These are phyloP conservation scores for Antennarius maculatus DNA, from an alignment of 2,797 vertebrate species.

Conservation along the genomic window DNA sequence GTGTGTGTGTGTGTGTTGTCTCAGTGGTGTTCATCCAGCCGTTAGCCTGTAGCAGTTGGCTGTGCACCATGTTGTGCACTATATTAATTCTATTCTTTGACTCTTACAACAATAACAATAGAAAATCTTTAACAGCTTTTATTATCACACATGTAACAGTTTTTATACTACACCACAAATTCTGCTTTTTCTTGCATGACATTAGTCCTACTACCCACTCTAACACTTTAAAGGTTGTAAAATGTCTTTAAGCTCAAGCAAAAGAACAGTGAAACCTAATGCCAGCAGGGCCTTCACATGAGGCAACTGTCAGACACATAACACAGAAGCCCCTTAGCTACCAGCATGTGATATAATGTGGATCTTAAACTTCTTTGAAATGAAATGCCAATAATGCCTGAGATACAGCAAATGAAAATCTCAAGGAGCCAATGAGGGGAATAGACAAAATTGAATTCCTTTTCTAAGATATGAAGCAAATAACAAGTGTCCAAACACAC, in stretches of 20 bases:
- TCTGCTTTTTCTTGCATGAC: background rate
- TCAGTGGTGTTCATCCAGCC: slow-evolving; percentile 57
- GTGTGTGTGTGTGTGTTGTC: too few species aligned
- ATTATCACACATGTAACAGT: background rate
- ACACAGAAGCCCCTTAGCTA: slow-evolving; percentile 1
- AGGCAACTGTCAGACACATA: slow-evolving; percentile 26
- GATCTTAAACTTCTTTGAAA: too few species aligned
- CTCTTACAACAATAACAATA: background rate
- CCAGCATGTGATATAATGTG: too few species aligned
- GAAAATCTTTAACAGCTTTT: background rate
- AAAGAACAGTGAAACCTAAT: slow-evolving; percentile 42
- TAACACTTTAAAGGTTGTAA: slow-evolving; percentile 12
- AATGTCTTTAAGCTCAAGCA: slow-evolving; percentile 12
- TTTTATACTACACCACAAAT: background rate
- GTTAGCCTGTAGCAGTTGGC: slow-evolving; percentile 42
- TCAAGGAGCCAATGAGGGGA: too few species aligned
- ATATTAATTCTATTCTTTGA: background rate
- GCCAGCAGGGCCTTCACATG: slow-evolving; percentile 33
- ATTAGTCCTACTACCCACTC: background rate
- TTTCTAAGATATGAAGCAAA: too few species aligned
- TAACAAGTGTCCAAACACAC: too few species aligned
- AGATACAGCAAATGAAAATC: too few species aligned
- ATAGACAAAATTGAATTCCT: too few species aligned
- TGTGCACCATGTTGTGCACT: slow-evolving; percentile 2
- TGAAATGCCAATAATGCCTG: too few species aligned